These are phyloP conservation scores for Drepanosiphum platanoidis DNA, from an alignment of 2,888 invertebrate species.

Conservation along the genomic window DNA sequence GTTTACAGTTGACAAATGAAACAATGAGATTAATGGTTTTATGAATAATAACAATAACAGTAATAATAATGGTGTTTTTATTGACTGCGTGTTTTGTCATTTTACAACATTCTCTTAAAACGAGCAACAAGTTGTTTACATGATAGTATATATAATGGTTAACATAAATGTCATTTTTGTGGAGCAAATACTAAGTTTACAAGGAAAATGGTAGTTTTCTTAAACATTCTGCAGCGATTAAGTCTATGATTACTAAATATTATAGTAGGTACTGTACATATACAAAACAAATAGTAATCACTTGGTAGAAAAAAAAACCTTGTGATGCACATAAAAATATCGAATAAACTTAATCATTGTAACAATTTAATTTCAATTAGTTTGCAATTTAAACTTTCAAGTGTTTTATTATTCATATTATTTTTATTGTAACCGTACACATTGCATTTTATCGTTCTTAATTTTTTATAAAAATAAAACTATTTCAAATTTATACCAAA, in stretches of 20 bases:
- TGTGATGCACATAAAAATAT: slow-evolving; percentile 55
- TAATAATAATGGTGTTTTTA: slow-evolving; percentile 50
- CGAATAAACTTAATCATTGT: slow-evolving; percentile 35
- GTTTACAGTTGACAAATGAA: not conserved
- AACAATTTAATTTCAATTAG: slow-evolving; percentile 45
- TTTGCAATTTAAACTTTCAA: slow-evolving; percentile 31
- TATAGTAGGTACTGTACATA: slow-evolving; percentile 47
- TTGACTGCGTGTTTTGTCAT: slow-evolving; percentile 47
- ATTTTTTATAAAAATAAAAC: slow-evolving; percentile 59
- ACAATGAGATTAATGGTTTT: not conserved
- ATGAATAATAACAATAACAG: slow-evolving; percentile 21
- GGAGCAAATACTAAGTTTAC: slow-evolving; percentile 30
- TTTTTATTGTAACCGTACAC: slow-evolving; percentile 46
- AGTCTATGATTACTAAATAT: slow-evolving; percentile 33
- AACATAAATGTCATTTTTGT: slow-evolving; percentile 51
- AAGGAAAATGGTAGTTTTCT: not conserved
- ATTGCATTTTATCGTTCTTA: slow-evolving; percentile 44
- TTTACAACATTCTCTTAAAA: slow-evolving; percentile 44
- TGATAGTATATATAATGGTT: slow-evolving; percentile 24
- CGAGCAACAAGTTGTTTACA: slow-evolving; percentile 49
- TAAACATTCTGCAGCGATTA: slow-evolving; percentile 24
- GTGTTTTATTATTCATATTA: slow-evolving; percentile 29
- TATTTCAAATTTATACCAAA: slow-evolving; percentile 59
- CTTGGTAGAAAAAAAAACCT: slow-evolving; percentile 41
- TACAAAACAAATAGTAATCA: slow-evolving; percentile 52